A percentile compares a stretch with the other conserved stretches of the same genome.
Evolutionary conservation across 2,888 invertebrate genomes (phyloP).

Genomic region (Synanthedon myopaeformis): DNA sequence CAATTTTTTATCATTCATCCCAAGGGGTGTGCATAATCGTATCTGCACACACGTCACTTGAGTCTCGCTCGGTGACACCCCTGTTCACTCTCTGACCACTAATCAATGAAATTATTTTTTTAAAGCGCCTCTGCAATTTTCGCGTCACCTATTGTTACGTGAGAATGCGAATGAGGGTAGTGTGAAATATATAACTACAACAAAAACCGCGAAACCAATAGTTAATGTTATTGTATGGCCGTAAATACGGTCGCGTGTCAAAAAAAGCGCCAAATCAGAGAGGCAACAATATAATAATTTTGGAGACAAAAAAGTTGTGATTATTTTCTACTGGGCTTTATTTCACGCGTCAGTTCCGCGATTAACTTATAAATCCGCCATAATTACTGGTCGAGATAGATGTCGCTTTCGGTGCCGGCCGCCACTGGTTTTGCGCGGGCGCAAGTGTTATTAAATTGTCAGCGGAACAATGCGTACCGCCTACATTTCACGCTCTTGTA

Average conservation of each 20-base stretch:
- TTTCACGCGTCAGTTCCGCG: constrained; percentile 29
- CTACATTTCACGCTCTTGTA: constrained; percentile 16
- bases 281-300: constrained; percentile 37
- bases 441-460: constrained; percentile 17
- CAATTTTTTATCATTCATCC: constrained; percentile 31
- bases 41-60: constrained; percentile 57
- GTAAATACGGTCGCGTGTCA: constrained; percentile 24
- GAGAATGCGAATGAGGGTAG: neutral
- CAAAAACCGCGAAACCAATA: constrained; percentile 37
- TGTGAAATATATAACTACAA: constrained; percentile 52
- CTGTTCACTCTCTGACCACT: constrained; percentile 34
- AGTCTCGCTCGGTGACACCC: constrained; percentile 39
- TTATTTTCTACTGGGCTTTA: constrained; percentile 36
- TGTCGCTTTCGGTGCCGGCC: constrained; percentile 41
- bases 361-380: constrained; percentile 40
- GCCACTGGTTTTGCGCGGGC: constrained; percentile 32
- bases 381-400: constrained; percentile 40
- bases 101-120: constrained; percentile 22
- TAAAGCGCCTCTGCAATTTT: neutral
- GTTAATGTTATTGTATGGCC: constrained; percentile 28
- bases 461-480: constrained; percentile 25
- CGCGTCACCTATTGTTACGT: neutral
- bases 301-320: constrained; percentile 32
- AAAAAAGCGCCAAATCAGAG: constrained; percentile 23
- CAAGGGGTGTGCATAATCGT: constrained; percentile 49